Conservation (phyloP, 2,797 vertebrate species). For the Tympanoctomys barrerae region DNA sequence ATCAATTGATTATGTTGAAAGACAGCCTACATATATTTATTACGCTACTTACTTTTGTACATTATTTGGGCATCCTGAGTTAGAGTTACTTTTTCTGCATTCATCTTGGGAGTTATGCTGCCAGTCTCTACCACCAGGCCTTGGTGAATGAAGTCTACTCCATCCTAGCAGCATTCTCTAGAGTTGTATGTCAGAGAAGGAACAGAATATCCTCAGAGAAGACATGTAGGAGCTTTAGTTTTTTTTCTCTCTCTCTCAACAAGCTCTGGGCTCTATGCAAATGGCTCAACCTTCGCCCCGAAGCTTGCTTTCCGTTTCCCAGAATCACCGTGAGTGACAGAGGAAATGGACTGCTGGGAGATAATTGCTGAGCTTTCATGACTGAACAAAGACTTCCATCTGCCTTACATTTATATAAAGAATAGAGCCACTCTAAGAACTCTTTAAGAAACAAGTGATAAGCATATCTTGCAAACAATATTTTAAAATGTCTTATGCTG, state of each 20-base stretch:
- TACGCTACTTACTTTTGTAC: neutral
- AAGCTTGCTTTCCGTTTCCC: neutral
- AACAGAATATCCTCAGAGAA: neutral
- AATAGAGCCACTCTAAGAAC: neutral
- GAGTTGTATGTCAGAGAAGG: neutral
- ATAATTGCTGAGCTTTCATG: neutral
- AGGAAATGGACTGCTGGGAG: neutral
- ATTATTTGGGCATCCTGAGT: neutral
- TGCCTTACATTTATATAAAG: neutral
- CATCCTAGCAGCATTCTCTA: neutral
- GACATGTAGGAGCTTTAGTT: neutral
- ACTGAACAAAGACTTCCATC: neutral
- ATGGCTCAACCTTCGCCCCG: neutral
- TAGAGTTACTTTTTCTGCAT: constrained; percentile 8
- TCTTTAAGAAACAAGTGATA: neutral
- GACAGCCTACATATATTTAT: neutral
- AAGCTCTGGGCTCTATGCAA: neutral
- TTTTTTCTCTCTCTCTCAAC: neutral
- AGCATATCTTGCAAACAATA: neutral
- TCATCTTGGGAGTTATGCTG: neutral
- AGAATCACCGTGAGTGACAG: neutral
- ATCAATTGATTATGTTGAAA: constrained; percentile 15
- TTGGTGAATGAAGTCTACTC: neutral
- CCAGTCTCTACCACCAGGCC: neutral
- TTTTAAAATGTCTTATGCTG: neutral